A percentile compares a stretch with the other conserved stretches of the same genome.
Conservation (phyloP, 2,797 vertebrate genomes). For the Sternotherus odoratus region DNA sequence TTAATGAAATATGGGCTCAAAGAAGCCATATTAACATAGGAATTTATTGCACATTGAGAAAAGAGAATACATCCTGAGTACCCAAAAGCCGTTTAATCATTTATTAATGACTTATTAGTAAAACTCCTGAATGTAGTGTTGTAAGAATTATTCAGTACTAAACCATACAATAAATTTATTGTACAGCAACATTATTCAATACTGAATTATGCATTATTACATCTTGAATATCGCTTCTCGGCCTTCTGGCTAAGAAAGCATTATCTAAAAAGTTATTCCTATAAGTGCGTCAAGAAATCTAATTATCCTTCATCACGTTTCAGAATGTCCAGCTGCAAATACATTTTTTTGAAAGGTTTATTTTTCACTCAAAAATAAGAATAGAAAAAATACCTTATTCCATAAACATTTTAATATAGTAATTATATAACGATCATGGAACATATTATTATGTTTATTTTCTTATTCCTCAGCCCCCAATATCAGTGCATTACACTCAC, state of each 20-base stretch:
- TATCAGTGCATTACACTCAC: neutral
- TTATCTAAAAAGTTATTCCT: no score
- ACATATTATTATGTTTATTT: neutral
- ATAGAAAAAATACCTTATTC: neutral
- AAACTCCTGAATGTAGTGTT: neutral
- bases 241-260: no score
- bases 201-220: neutral
- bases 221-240: neutral
- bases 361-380: neutral
- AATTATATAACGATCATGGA: neutral
- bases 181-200: neutral
- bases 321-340: neutral
- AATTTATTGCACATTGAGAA: neutral
- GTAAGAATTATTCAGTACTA: neutral
- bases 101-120: neutral
- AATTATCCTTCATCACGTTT: neutral
- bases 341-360: neutral
- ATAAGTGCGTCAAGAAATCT: neutral
- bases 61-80: neutral
- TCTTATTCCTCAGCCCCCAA: constrained; percentile 9
- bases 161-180: neutral
- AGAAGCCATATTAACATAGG: neutral
- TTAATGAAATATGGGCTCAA: neutral
- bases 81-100: neutral
- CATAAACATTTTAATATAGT: neutral